Conservation (phyloP, 2,888 invertebrate species). For the Chromoteleia sp. region DNA sequence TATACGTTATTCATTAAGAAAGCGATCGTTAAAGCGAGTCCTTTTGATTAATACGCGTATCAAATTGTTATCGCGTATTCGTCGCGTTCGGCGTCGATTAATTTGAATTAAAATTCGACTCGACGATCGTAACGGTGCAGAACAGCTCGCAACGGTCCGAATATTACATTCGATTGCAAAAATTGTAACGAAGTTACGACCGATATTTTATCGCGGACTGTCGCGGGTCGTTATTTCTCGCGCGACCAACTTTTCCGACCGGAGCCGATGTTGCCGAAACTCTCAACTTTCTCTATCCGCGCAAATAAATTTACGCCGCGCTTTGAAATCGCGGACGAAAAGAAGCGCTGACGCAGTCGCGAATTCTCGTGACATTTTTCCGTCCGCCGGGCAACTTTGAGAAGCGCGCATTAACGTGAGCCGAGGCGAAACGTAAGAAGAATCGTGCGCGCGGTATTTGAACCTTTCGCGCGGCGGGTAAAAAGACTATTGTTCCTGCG, state of each 20-base stretch:
- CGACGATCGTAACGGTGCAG: background rate
- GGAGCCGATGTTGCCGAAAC: slow-evolving; percentile 19
- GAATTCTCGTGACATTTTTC: slow-evolving; percentile 45
- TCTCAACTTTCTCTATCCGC: slow-evolving; percentile 10
- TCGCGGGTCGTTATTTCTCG: slow-evolving; percentile 16
- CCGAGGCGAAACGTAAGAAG: slow-evolving; percentile 30
- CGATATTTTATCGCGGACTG: slow-evolving; percentile 7
- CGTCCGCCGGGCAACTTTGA: slow-evolving; percentile 3
- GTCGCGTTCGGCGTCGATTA: background rate
- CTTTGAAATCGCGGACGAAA: slow-evolving; percentile 31
- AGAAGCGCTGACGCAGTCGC: slow-evolving; percentile 10
- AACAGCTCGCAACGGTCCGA: too few species aligned
- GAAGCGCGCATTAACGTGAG: slow-evolving; percentile 45
- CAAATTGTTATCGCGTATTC: slow-evolving; percentile 29
- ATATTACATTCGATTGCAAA: background rate
- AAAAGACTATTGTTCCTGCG: slow-evolving; percentile 45
- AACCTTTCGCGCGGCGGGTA: slow-evolving; percentile 47
- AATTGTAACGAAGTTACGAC: background rate
- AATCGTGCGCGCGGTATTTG: slow-evolving; percentile 53
- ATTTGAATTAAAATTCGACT: slow-evolving; percentile 23
- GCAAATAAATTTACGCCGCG: slow-evolving; percentile 36
- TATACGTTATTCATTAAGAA: slow-evolving; percentile 46
- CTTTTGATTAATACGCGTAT: slow-evolving; percentile 28
- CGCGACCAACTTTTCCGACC: slow-evolving; percentile 8
- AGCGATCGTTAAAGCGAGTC: slow-evolving; percentile 32